phyloP scores from a whole-genome alignment of 2,888 invertebrate genomes.

The Folsomia manolachei region DNA sequence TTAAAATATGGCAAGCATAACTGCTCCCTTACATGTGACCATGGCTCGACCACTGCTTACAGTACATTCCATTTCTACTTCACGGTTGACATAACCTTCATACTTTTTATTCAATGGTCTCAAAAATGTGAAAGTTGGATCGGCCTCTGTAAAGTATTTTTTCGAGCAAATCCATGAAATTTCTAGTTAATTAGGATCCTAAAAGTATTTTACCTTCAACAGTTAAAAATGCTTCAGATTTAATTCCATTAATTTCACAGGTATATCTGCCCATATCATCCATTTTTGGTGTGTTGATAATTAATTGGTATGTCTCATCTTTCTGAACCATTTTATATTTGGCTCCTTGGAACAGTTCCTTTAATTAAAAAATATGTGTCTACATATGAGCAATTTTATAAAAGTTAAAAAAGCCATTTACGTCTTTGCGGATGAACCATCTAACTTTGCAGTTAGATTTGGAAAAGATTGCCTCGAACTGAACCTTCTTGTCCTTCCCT shows the following conservation, averaged over 20 bases:
- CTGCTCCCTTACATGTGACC: too few species aligned
- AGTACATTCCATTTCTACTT: conserved; percentile 85
- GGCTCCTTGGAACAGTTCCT: conserved; percentile 93
- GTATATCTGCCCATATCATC: conserved; percentile 97
- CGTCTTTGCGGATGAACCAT: conserved; percentile 89
- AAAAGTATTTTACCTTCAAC: conserved; percentile 88
- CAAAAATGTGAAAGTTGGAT: conserved; percentile 88
- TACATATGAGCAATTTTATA: neutral
- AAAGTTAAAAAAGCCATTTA: conserved; percentile 60
- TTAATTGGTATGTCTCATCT: conserved; percentile 83
- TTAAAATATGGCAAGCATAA: too few species aligned
- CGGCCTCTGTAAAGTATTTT: too few species aligned
- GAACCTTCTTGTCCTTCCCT: conserved; percentile 92
- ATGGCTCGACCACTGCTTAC: conserved; percentile 90
- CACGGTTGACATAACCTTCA: conserved; percentile 87
- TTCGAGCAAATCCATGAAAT: conserved; percentile 32
- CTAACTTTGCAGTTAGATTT: conserved; percentile 93
- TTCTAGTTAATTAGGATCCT: neutral
- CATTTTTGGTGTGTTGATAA: conserved; percentile 84
- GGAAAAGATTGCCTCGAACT: conserved; percentile 90
- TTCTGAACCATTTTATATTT: conserved; percentile 95
- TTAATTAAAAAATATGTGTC: conserved; percentile 42
- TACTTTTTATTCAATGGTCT: conserved; percentile 84
- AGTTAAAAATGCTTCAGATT: conserved; percentile 84
- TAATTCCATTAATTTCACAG: conserved; percentile 86